Evolutionary conservation across 2,888 invertebrate genomes (phyloP).

Genomic region (Sinhomidia bicolor): DNA sequence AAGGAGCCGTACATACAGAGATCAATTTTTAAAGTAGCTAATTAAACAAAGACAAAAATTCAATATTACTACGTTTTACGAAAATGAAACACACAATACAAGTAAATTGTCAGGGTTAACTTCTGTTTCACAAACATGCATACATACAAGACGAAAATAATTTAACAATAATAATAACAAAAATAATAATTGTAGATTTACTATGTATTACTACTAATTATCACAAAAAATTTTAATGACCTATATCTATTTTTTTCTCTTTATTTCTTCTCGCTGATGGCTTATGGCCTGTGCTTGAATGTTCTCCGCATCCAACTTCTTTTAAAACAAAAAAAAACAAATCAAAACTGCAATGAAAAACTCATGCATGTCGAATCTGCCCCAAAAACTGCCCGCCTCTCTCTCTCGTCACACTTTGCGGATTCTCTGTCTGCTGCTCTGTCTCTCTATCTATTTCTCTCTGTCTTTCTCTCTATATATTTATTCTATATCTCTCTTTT

Average conservation of each 20-base stretch:
- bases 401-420: slow-evolving; percentile 70
- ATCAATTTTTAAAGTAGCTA: too few relatives aligned
- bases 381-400: slow-evolving; percentile 74
- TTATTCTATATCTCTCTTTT: slow-evolving; percentile 45
- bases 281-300: slow-evolving; percentile 80
- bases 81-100: too few relatives aligned
- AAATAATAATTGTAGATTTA: neutral
- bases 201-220: neutral
- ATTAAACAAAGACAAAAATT: too few relatives aligned
- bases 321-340: slow-evolving; percentile 45
- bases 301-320: slow-evolving; percentile 78
- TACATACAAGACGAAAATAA: neutral
- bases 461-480: slow-evolving; percentile 44
- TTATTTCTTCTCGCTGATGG: slow-evolving; percentile 78
- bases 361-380: slow-evolving; percentile 78
- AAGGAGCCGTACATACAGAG: too few relatives aligned
- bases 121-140: neutral
- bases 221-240: slow-evolving; percentile 54
- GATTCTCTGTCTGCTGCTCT: slow-evolving; percentile 65
- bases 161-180: too few relatives aligned
- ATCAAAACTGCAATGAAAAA: slow-evolving; percentile 62
- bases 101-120: neutral
- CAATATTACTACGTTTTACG: too few relatives aligned
- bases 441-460: slow-evolving; percentile 68
- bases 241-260: slow-evolving; percentile 57